Evolutionary conservation across 2,888 invertebrate species (phyloP).

Genomic region (Colletes collaris): DNA sequence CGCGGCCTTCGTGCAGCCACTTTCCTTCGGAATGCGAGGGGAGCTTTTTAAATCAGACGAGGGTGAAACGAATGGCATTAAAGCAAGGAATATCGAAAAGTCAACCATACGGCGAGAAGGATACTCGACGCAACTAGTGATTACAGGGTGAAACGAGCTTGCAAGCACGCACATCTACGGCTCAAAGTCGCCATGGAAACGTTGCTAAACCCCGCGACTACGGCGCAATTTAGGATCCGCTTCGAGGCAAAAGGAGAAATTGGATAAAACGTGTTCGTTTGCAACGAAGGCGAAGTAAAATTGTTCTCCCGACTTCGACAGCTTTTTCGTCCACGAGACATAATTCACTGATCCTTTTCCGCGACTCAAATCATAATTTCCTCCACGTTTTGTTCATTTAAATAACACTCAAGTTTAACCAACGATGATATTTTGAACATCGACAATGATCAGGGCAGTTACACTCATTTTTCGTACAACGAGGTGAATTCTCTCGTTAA

Average conservation of each 20-base stretch:
- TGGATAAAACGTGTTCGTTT: conserved; percentile 22
- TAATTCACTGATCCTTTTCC: neutral
- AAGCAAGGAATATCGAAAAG: conserved; percentile 12
- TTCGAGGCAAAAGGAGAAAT: conserved; percentile 27
- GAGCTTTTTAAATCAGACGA: conserved; percentile 3
- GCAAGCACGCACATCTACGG: conserved; percentile 20
- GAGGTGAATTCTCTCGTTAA: no score
- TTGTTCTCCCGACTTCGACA: neutral
- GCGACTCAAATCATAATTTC: no score
- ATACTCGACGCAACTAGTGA: conserved; percentile 29
- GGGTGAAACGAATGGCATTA: conserved; percentile 14
- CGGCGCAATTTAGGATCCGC: conserved; percentile 24
- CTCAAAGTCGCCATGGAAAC: conserved; percentile 57
- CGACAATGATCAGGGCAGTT: no score
- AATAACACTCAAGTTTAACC: no score
- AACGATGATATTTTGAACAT: no score
- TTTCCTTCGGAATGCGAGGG: neutral
- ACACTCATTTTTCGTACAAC: no score
- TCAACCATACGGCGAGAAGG: conserved; percentile 22
- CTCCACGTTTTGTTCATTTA: no score
- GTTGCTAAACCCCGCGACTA: neutral
- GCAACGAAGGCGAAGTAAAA: conserved; percentile 11
- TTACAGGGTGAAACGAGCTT: conserved; percentile 43
- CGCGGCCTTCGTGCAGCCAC: neutral
- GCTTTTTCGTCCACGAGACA: neutral